phyloP scores from a whole-genome alignment of 1,140 invertebrate species.

The Cydia fagiglandana region DNA sequence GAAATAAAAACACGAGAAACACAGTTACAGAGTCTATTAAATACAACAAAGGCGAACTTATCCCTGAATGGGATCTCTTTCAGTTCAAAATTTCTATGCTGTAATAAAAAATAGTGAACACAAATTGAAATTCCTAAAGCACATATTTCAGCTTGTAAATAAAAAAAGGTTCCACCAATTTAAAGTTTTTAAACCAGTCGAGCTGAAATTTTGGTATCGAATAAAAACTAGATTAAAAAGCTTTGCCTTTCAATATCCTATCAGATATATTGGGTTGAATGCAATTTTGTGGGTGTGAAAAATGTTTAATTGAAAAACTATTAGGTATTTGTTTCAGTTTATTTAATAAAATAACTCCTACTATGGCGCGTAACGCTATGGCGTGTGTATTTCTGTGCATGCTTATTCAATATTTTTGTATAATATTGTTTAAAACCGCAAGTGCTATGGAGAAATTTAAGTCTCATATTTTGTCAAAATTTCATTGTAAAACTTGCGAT shows the following conservation, averaged over 20 bases:
- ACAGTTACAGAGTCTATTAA: too few relatives aligned
- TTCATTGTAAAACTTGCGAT: too few relatives aligned
- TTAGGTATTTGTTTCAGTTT: not conserved
- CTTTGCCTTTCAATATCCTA: slow-evolving; percentile 32
- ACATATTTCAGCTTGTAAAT: not conserved
- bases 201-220: slow-evolving; percentile 17
- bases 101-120: slow-evolving; percentile 3
- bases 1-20: too few relatives aligned
- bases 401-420: too few relatives aligned
- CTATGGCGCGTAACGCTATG: too few relatives aligned
- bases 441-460: too few relatives aligned
- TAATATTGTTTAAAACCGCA: too few relatives aligned
- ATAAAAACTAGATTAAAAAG: slow-evolving; percentile 29
- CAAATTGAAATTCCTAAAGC: slow-evolving; percentile 11
- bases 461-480: too few relatives aligned
- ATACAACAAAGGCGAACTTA: too few relatives aligned
- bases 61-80: too few relatives aligned
- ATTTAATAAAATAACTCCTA: too few relatives aligned
- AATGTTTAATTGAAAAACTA: not conserved
- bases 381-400: too few relatives aligned
- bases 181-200: slow-evolving; percentile 9
- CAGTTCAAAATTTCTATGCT: not conserved
- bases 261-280: slow-evolving; percentile 25
- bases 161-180: slow-evolving; percentile 16
- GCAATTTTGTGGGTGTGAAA: not conserved